These are phyloP conservation scores for Enteromius fasciolatus DNA, from an alignment of 2,797 vertebrate species.

Conservation along the genomic window DNA sequence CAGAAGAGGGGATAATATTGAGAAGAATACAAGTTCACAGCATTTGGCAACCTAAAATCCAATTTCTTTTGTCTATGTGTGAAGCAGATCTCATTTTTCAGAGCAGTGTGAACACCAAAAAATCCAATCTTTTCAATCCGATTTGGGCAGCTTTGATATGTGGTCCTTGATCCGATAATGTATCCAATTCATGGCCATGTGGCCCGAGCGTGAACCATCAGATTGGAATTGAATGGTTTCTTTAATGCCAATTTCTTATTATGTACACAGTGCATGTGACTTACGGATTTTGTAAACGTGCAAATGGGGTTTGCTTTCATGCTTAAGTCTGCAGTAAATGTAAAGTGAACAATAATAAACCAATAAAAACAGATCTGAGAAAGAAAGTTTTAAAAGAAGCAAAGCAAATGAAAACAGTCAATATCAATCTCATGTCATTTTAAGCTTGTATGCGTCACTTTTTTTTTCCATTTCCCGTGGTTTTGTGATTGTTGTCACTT, in stretches of 20 bases:
- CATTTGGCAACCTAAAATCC: constrained; percentile 7
- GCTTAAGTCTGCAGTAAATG: background rate
- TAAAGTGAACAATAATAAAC: background rate
- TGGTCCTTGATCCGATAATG: background rate
- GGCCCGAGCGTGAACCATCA: background rate
- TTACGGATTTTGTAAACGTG: background rate
- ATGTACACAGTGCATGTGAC: background rate
- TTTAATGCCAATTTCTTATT: background rate
- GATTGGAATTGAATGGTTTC: background rate
- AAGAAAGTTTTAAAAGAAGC: background rate
- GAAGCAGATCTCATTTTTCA: constrained; percentile 27
- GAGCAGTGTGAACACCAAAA: constrained; percentile 24
- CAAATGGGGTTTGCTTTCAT: background rate
- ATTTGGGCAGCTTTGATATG: constrained; percentile 18
- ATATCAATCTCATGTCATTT: background rate
- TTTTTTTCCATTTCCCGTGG: background rate
- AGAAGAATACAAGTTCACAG: constrained; percentile 2
- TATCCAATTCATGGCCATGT: background rate
- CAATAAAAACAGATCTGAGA: background rate
- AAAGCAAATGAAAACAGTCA: background rate
- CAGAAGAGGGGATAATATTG: constrained; percentile 10
- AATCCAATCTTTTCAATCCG: constrained; percentile 28
- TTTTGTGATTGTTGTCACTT: background rate
- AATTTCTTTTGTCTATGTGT: background rate
- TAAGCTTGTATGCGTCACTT: background rate